These are phyloP conservation scores for Leiothrix lutea DNA, from an alignment of 2,113 vertebrate species.

Conservation along the genomic window DNA sequence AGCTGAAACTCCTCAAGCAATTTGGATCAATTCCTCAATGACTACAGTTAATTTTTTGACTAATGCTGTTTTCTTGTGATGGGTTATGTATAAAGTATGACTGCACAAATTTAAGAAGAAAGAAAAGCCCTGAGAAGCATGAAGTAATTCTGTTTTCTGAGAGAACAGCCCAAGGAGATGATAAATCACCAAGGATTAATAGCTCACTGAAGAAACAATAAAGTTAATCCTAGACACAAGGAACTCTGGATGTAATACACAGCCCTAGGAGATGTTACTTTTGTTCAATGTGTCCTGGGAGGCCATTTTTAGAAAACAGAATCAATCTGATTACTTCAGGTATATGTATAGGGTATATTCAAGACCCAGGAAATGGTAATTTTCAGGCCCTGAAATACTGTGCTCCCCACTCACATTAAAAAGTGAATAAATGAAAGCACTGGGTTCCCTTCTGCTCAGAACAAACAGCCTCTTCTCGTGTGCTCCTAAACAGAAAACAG, in stretches of 20 bases:
- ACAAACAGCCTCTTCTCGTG: neutral
- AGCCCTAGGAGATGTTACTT: neutral
- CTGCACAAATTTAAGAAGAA: neutral
- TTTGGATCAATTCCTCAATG: neutral
- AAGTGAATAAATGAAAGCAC: neutral
- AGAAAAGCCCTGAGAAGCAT: neutral
- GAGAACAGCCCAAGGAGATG: neutral
- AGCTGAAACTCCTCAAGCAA: neutral
- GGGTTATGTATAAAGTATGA: neutral
- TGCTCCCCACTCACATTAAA: neutral
- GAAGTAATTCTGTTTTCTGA: neutral
- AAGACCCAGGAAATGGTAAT: neutral
- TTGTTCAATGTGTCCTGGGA: neutral
- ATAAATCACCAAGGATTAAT: neutral
- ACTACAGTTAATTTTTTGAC: neutral
- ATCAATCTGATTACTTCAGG: neutral
- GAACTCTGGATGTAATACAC: neutral
- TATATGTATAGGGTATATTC: rapidly evolving
- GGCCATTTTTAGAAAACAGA: neutral
- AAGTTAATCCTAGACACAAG: neutral
- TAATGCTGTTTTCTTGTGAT: neutral
- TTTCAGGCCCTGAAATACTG: neutral
- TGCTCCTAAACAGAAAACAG: neutral
- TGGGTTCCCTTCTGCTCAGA: neutral
- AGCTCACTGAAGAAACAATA: neutral